Evolutionary conservation across 92 coral and sea anemone species (phyloP).

Genomic region (Siderastrea radians): DNA sequence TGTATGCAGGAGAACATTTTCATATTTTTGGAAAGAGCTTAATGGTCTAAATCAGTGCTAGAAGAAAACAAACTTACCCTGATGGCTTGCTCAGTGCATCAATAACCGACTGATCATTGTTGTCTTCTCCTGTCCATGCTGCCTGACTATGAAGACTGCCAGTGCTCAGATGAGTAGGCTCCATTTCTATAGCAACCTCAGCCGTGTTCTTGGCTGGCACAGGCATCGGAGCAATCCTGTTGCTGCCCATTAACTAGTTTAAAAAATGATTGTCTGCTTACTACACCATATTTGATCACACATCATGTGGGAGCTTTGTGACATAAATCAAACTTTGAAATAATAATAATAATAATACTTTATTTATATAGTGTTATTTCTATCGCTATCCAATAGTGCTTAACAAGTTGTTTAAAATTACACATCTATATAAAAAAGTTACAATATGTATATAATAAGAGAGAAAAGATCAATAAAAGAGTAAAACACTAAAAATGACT

Average conservation of each 20-base stretch:
- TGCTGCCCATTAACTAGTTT: slow-evolving; percentile 82
- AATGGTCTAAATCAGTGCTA: neutral
- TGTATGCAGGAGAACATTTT: too few relatives aligned
- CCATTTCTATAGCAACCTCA: slow-evolving; percentile 85
- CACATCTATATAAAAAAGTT: too few relatives aligned
- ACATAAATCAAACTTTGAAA: too few relatives aligned
- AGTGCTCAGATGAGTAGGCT: slow-evolving; percentile 44
- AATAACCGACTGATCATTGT: slow-evolving; percentile 69
- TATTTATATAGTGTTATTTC: too few relatives aligned
- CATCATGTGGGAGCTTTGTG: too few relatives aligned
- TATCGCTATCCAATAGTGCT: too few relatives aligned
- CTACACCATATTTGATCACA: too few relatives aligned
- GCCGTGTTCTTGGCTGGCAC: slow-evolving; percentile 19
- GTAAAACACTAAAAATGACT: too few relatives aligned
- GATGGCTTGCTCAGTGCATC: slow-evolving; percentile 85
- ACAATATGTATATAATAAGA: too few relatives aligned
- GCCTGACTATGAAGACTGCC: slow-evolving; percentile 46
- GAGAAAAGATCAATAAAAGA: too few relatives aligned
- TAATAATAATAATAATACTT: too few relatives aligned
- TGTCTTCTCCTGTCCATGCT: slow-evolving; percentile 21
- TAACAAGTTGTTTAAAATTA: too few relatives aligned
- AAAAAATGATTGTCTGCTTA: neutral
- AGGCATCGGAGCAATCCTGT: slow-evolving; percentile 87
- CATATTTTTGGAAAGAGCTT: neutral
- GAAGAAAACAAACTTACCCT: slow-evolving; percentile 60